Evolutionary conservation across 1,140 invertebrate species (phyloP), one percentile per base, ranked within the genome.

Genomic region (Euwallacea similis): DNA sequence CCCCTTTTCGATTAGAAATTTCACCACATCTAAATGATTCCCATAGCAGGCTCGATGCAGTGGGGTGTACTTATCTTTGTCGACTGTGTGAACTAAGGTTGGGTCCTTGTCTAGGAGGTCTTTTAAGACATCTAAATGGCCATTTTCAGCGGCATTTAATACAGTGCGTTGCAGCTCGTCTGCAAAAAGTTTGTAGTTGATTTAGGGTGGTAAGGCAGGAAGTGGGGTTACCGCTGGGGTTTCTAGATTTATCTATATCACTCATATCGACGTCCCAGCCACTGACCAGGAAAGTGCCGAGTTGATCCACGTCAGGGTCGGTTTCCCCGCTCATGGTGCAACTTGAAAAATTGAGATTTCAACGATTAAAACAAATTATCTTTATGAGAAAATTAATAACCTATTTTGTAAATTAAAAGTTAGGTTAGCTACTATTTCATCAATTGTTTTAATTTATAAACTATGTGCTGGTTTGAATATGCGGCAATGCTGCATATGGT

Each of bases 1-100:
- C 8, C 89, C 88, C 75, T 87, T 81, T 77, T 87, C 83, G 8
- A 98, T 76, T 58, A 99, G 80, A 77, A 91, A 88, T 80, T 91
- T 86, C 9, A 94, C 90, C 54, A 94, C 84, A 62, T 92, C 86
- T 7, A 88, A 65, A 79, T 97, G 91, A 79, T 96, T 92, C 73
- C 90, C 92, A 80, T 98, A 98, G 71, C 90, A 91, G n/a, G 97
- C 95, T 80, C 97, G 82, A 71, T 97, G 95, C 42, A 97, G 82
- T 0, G 94, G 91, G 9, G 94, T 95, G 77, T 99, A 99, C 0
- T 91, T 89, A 87, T 99, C 97, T 65, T 87, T 85, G 83, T 99
- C 97, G 41, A 77, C 82, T 7, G 86, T 86, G 80, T 89, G 82
- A 0, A 97, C 84, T 42, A 96, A 82, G 2, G 80, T 76, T 0